These are phyloP conservation scores for Smittia aterrima DNA, from an alignment of 2,888 invertebrate genomes.

Conservation along the genomic window DNA sequence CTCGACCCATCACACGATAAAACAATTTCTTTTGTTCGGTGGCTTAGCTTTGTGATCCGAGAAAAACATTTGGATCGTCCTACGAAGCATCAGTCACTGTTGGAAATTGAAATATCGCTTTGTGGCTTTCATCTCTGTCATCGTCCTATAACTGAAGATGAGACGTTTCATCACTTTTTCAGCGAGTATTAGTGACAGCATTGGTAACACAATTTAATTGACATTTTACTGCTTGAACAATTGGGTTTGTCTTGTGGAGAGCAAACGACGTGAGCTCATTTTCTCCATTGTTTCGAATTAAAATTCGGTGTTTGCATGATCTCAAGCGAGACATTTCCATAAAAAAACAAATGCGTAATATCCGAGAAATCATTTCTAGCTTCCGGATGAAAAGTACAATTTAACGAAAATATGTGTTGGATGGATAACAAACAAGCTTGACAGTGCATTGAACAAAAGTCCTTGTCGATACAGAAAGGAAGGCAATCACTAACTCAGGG, in stretches of 20 bases:
- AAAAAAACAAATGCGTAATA: not conserved
- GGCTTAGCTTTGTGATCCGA: not conserved
- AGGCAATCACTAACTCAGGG: slow-evolving; percentile 5
- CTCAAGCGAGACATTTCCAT: not conserved
- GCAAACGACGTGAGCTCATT: not conserved
- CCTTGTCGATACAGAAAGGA: not conserved
- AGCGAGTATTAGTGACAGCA: not conserved
- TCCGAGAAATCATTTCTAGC: not conserved
- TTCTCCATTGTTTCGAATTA: not conserved
- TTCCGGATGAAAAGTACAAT: not conserved
- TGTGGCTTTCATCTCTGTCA: not conserved
- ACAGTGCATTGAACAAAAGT: not conserved
- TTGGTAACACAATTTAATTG: not conserved
- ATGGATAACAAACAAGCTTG: not conserved
- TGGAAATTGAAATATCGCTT: slow-evolving; percentile 7
- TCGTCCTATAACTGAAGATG: not conserved
- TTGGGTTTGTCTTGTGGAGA: not conserved
- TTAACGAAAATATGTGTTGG: not conserved
- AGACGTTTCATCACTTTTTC: not conserved
- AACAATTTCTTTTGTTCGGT: slow-evolving; percentile 12
- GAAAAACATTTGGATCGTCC: not conserved
- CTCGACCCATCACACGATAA: not conserved
- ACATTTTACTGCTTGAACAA: not conserved
- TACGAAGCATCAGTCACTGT: slow-evolving; percentile 8
- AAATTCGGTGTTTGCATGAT: not conserved